Conservation (phyloP, 2,113 vertebrate species). For the Coturnix japonica region DNA sequence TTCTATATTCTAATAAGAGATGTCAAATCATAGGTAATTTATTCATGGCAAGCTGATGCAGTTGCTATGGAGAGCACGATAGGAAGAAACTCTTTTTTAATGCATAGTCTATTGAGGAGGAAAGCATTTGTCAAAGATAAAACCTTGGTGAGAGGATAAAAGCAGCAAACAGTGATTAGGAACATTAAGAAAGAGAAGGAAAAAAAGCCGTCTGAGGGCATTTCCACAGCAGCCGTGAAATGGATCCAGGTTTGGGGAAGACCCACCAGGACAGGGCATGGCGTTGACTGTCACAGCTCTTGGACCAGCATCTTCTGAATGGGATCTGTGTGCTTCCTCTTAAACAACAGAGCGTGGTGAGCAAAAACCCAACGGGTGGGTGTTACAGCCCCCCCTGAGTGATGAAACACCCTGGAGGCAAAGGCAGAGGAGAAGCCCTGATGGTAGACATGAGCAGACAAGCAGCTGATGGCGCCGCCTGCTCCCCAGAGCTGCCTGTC, state of each 20-base stretch:
- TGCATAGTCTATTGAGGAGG: neutral
- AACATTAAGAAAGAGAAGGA: too few relatives aligned
- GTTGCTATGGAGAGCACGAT: constrained; percentile 61
- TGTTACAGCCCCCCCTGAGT: neutral
- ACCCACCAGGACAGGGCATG: neutral
- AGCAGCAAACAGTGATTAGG: neutral
- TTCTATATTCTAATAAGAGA: constrained; percentile 14
- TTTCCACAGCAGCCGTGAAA: neutral
- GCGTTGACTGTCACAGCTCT: neutral
- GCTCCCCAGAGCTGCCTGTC: neutral
- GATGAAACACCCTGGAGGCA: fast-evolving
- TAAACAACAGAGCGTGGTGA: neutral
- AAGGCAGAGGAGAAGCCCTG: neutral
- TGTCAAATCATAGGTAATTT: constrained; percentile 57
- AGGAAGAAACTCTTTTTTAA: constrained; percentile 1
- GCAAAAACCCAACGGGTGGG: neutral
- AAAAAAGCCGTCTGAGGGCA: neutral
- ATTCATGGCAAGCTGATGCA: constrained; percentile 38
- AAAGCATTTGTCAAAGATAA: neutral
- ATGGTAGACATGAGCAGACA: neutral
- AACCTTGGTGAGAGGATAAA: neutral
- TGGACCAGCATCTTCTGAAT: neutral
- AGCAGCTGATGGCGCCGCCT: neutral
- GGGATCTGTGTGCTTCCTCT: neutral
- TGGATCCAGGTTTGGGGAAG: fast-evolving